Percentiles rank a stretch among this genome's conserved stretches.
Evolutionary conservation across 2,797 vertebrate species (phyloP).

Genomic region (Lagodon rhomboides): DNA sequence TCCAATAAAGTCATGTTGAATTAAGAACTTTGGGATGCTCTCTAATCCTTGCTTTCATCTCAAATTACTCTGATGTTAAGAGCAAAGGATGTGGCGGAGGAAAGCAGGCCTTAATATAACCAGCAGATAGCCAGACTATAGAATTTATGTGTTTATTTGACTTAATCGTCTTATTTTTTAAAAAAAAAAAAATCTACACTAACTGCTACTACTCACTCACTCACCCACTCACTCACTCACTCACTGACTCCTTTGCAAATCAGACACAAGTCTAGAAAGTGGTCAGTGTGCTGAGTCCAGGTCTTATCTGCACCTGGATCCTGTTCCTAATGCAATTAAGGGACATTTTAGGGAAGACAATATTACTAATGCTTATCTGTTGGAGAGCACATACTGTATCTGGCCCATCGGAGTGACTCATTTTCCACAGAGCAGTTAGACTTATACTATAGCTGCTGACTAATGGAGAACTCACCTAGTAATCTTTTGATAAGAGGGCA

Average conservation of each 20-base stretch:
- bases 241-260: background rate
- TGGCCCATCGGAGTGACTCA: background rate
- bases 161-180: background rate
- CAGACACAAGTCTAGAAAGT: background rate
- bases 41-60: slow-evolving; percentile 9
- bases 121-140: background rate
- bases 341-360: background rate
- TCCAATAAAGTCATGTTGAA: slow-evolving; percentile 26
- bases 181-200: too few species aligned
- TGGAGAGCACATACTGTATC: background rate
- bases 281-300: background rate
- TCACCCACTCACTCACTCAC: background rate
- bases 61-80: slow-evolving; percentile 21
- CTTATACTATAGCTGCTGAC: background rate
- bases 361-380: background rate
- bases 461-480: background rate
- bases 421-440: background rate
- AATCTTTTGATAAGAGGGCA: background rate
- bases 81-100: background rate
- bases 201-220: background rate
- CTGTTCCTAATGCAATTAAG: background rate
- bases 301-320: background rate
- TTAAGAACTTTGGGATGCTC: slow-evolving; percentile 26
- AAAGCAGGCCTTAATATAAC: background rate
- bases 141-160: background rate